These are phyloP conservation scores for Zaprionus ornatus DNA, from an alignment of 1,140 invertebrate genomes.

Conservation along the genomic window DNA sequence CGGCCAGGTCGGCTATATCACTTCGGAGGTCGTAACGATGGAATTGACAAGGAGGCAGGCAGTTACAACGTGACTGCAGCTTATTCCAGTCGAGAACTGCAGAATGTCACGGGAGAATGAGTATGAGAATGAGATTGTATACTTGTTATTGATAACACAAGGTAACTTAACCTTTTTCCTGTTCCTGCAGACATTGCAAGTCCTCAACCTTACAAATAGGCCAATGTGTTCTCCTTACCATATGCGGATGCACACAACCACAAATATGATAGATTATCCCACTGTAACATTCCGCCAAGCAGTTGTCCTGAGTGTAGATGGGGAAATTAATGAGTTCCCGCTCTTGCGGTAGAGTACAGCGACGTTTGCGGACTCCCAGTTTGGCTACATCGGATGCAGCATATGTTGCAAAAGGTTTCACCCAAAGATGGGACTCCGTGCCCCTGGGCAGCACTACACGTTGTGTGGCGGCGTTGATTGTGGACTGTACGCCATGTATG, in stretches of 20 bases:
- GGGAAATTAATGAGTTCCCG: slow-evolving; percentile 75
- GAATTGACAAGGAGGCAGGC: slow-evolving; percentile 64
- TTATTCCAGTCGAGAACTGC: slow-evolving; percentile 42
- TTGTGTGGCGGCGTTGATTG: slow-evolving; percentile 84
- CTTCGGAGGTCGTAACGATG: slow-evolving; percentile 51
- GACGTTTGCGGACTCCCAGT: slow-evolving; percentile 59
- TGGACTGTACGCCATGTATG: slow-evolving; percentile 86
- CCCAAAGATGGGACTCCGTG: slow-evolving; percentile 43
- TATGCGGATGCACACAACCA: slow-evolving; percentile 86
- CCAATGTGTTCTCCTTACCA: slow-evolving; percentile 73
- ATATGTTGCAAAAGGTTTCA: slow-evolving; percentile 43
- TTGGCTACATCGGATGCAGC: slow-evolving; percentile 20
- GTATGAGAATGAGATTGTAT: background rate
- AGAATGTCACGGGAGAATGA: background rate
- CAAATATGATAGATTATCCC: slow-evolving; percentile 84
- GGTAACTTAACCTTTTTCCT: slow-evolving; percentile 28
- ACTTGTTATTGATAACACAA: background rate
- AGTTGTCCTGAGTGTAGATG: slow-evolving; percentile 87
- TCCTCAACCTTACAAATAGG: slow-evolving; percentile 52
- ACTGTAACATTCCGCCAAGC: slow-evolving; percentile 85
- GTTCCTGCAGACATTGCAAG: slow-evolving; percentile 47
- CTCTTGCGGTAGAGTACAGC: slow-evolving; percentile 86
- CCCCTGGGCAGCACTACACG: slow-evolving; percentile 40
- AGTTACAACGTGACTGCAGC: slow-evolving; percentile 51
- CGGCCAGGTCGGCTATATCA: slow-evolving; percentile 39